Conservation (phyloP, 2,113 vertebrate species). For the Athene cunicularia region DNA sequence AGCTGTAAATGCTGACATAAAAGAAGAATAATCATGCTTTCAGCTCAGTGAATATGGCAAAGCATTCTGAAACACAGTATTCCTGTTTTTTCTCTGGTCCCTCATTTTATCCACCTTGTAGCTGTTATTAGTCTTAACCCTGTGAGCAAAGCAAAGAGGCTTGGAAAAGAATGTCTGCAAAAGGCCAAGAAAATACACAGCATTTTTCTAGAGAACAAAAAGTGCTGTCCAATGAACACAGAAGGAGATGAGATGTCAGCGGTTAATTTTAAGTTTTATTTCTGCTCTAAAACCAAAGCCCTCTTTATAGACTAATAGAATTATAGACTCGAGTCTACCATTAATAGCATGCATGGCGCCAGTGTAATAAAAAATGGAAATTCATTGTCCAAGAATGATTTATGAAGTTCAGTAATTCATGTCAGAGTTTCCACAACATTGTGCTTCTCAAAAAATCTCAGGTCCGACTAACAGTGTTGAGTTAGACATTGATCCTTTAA, state of each 20-base stretch:
- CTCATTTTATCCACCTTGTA: neutral
- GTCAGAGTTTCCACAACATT: conserved; percentile 3
- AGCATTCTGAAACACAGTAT: neutral
- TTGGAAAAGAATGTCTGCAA: neutral
- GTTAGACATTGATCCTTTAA: conserved; percentile 48
- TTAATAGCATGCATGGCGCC: conserved; percentile 37
- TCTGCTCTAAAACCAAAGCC: conserved; percentile 16
- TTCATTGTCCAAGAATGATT: conserved; percentile 10
- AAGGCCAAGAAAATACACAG: neutral
- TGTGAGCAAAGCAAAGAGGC: neutral
- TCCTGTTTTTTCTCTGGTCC: neutral
- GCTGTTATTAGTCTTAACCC: neutral
- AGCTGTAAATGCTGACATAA: neutral
- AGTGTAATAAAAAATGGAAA: conserved; percentile 44
- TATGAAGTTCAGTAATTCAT: conserved; percentile 26
- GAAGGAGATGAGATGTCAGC: neutral
- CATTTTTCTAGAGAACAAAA: neutral
- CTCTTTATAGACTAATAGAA: conserved; percentile 40
- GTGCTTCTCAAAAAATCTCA: conserved; percentile 2
- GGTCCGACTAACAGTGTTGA: neutral
- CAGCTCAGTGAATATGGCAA: neutral
- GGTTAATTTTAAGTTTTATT: neutral
- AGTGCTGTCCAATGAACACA: neutral
- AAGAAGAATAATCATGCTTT: neutral
- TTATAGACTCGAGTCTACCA: conserved; percentile 8